A percentile compares a stretch with the other conserved stretches of the same genome.
Conservation (phyloP, 2,113 vertebrate species). For the Eptatretus burgeri region DNA sequence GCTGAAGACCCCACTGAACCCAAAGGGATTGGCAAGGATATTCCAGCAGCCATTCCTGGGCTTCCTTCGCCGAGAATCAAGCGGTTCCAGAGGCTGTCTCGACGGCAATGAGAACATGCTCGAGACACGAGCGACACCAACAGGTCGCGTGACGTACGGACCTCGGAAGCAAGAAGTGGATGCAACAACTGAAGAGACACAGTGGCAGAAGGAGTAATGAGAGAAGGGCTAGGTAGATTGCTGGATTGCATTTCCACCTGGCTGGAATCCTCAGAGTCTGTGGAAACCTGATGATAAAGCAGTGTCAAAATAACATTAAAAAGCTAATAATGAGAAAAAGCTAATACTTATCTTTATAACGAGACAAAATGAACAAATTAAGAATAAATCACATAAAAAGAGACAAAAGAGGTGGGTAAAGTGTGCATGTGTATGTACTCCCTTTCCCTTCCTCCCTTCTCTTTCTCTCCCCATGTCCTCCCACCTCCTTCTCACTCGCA, state of each 20-base stretch:
- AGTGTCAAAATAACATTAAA: background rate
- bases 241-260: slow-evolving; percentile 12
- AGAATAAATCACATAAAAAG: too few relatives aligned
- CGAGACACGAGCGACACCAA: slow-evolving; percentile 54
- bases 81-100: slow-evolving; percentile 81
- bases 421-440: too few relatives aligned
- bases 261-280: slow-evolving; percentile 22
- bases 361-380: too few relatives aligned
- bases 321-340: background rate
- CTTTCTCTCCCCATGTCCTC: too few relatives aligned
- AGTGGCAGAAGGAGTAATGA: slow-evolving; percentile 21
- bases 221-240: slow-evolving; percentile 19
- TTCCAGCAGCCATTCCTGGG: background rate
- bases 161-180: slow-evolving; percentile 48
- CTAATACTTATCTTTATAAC: too few relatives aligned
- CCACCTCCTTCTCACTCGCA: too few relatives aligned
- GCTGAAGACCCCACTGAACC: background rate
- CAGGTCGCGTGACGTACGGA: slow-evolving; percentile 34
- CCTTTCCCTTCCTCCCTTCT: too few relatives aligned
- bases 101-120: slow-evolving; percentile 74
- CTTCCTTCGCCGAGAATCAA: slow-evolving; percentile 37
- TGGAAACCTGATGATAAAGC: background rate
- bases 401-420: too few relatives aligned
- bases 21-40: background rate
- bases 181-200: slow-evolving; percentile 22